Conservation (phyloP, 2,797 vertebrate genomes). For the Columba guinea region DNA sequence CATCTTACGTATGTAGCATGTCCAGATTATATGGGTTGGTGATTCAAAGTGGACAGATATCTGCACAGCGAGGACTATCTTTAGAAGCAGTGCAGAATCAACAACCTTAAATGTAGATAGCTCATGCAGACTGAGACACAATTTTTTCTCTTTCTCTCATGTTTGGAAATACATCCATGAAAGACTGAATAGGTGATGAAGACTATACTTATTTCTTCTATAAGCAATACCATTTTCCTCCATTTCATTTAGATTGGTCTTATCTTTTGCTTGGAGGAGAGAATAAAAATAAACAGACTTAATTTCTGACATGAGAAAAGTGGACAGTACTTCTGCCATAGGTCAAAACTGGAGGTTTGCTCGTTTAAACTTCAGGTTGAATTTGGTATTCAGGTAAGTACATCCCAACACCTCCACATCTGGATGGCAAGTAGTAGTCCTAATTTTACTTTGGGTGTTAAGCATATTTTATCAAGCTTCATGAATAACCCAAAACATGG, state of each 20-base stretch:
- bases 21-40: not conserved
- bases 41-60: not conserved
- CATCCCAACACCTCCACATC: rapidly evolving
- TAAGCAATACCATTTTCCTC: not conserved
- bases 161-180: not conserved
- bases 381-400: constrained; percentile 28
- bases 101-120: not conserved
- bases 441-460: not conserved
- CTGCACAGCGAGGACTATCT: not conserved
- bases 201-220: not conserved
- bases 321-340: not conserved
- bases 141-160: not conserved
- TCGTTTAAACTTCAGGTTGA: not conserved
- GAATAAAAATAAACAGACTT: not conserved
- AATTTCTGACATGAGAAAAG: not conserved
- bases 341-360: not conserved
- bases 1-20: not conserved
- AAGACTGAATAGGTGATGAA: not conserved
- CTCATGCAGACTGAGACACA: not conserved
- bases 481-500: not conserved
- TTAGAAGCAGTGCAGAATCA: not conserved
- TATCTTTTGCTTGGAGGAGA: not conserved
- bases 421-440: not conserved
- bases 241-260: not conserved
- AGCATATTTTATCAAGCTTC: not conserved